phyloP scores from a whole-genome alignment of 1,140 invertebrate genomes.

The Pseudomyrmex concolor region DNA sequence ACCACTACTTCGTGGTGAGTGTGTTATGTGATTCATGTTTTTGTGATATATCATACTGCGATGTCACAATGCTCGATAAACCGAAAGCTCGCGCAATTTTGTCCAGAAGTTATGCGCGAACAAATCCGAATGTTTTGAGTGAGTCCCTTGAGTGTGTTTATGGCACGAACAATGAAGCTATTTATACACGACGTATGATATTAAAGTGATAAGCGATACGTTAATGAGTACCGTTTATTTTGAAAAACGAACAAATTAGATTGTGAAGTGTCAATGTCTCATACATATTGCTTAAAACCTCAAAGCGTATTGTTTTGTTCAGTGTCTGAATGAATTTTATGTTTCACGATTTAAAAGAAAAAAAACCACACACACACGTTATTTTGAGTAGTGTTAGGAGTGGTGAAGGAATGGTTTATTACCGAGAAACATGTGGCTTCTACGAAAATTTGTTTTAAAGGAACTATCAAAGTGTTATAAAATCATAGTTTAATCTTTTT shows the following conservation, averaged over 20 bases:
- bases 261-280: not conserved
- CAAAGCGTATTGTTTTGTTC: not conserved
- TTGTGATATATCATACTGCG: not conserved
- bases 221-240: not conserved
- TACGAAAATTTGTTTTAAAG: no score
- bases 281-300: not conserved
- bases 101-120: not conserved
- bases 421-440: no score
- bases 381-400: not conserved
- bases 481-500: not conserved
- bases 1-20: conserved; percentile 82
- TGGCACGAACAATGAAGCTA: not conserved
- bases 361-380: not conserved
- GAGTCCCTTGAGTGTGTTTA: not conserved
- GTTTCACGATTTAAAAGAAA: not conserved
- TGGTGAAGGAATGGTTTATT: not conserved
- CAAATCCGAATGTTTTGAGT: not conserved
- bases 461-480: not conserved
- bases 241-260: not conserved
- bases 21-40: conserved; percentile 31
- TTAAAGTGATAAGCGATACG: conserved; percentile 6
- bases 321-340: conserved; percentile 2
- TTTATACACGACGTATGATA: not conserved
- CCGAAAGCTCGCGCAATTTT: not conserved
- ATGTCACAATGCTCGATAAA: not conserved